Evolutionary conservation across 1,140 invertebrate species (phyloP).

Genomic region (Zaprionus nigranus): DNA sequence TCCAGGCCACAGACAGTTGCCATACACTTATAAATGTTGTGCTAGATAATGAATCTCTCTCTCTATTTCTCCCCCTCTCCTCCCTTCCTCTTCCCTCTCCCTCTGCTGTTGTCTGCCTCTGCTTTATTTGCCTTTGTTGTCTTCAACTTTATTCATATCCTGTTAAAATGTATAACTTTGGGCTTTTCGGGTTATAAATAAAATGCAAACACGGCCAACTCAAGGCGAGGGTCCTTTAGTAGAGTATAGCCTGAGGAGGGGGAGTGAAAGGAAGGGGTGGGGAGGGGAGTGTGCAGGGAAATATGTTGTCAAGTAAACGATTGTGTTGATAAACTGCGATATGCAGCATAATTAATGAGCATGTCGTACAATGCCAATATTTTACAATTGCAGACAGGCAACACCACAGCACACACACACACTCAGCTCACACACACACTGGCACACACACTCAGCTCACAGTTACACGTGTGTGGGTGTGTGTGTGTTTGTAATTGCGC

Average conservation of each 20-base stretch:
- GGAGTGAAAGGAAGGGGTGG: not conserved
- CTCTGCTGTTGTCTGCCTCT: slow-evolving; percentile 58
- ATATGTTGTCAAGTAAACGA: slow-evolving; percentile 70
- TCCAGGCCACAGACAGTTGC: slow-evolving; percentile 46
- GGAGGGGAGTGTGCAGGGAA: slow-evolving; percentile 1
- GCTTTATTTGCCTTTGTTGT: slow-evolving; percentile 81
- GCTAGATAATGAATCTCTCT: slow-evolving; percentile 78
- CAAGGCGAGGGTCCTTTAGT: slow-evolving; percentile 27
- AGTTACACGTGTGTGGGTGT: slow-evolving; percentile 13
- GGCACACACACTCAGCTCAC: not conserved
- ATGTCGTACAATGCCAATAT: slow-evolving; percentile 81
- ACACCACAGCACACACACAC: slow-evolving; percentile 15
- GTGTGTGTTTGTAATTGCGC: slow-evolving; percentile 63
- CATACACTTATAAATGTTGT: slow-evolving; percentile 77
- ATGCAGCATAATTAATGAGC: slow-evolving; percentile 80
- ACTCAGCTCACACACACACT: too few relatives aligned
- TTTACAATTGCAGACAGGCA: slow-evolving; percentile 66
- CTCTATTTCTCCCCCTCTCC: not conserved
- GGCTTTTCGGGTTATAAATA: slow-evolving; percentile 81
- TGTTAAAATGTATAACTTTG: slow-evolving; percentile 83
- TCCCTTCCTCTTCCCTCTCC: not conserved
- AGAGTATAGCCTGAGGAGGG: not conserved
- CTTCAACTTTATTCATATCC: slow-evolving; percentile 83
- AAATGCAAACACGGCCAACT: slow-evolving; percentile 60
- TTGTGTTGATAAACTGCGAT: slow-evolving; percentile 81